Conservation (phyloP, 2,113 vertebrate species). For the Sigmodon hispidus region DNA sequence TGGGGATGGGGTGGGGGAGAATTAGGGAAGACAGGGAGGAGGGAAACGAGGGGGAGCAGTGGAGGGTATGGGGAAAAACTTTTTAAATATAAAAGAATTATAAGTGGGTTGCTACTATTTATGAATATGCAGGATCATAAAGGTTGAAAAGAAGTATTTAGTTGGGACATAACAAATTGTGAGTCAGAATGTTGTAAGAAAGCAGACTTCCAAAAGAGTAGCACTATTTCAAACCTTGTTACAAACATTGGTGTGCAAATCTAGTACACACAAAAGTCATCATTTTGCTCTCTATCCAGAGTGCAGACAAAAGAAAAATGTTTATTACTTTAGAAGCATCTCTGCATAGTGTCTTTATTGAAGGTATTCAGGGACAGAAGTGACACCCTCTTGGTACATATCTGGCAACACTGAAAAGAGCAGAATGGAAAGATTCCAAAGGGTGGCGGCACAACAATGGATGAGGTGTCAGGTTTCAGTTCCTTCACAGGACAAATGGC, state of each 20-base stretch:
- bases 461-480: not conserved
- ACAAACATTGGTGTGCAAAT: not conserved
- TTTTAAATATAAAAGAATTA: too few species aligned
- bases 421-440: not conserved
- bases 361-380: not conserved
- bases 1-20: too few species aligned
- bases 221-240: not conserved
- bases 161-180: too few species aligned
- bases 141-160: not conserved
- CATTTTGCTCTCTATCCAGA: not conserved
- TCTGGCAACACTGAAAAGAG: not conserved
- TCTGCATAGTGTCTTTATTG: not conserved
- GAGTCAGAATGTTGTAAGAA: not conserved
- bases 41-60: too few species aligned
- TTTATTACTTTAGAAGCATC: not conserved
- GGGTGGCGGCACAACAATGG: not conserved
- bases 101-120: not conserved
- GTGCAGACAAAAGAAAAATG: not conserved
- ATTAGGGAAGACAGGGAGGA: too few species aligned
- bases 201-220: not conserved
- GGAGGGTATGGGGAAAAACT: too few species aligned
- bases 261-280: not conserved
- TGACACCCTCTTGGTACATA: not conserved
- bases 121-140: not conserved
- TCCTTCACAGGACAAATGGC: not conserved